Base-by-base conservation (phyloP, 2,888 invertebrate species). In the Nomada ruficornis region DNA sequence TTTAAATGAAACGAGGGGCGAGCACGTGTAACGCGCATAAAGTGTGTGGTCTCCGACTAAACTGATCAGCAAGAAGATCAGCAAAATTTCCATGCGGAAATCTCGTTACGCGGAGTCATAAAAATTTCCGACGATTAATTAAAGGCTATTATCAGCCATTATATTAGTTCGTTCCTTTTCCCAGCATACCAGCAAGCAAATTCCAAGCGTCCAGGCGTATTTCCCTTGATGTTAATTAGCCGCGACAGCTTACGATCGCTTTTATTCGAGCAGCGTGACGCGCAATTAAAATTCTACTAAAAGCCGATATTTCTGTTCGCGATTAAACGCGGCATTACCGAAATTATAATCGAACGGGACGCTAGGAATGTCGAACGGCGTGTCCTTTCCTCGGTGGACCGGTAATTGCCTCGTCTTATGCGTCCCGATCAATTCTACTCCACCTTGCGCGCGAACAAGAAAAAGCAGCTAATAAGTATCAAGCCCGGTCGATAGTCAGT, bases 401-500 rank as follows among this genome's bases (percentile, higher is more conserved):
- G 76, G 75, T 87, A 87, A 87, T 87, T 86, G 80, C 80, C 74
- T 71, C 75, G 79, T 80, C 79, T 84, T 82, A 73, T 69, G 69
- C 77, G 64, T 70, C 57, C 71, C 57, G 64, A 18, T 63, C 76
- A 63, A 80, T 82, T 78, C 62, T 54, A 76, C 36, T 63, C 69
- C 77, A 70, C 29, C 59, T 29, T 18, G 18, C 59, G 67, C 63
- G 60, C 71, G 59, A 83, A 68, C 59, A 70, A 84, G 82, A 83
- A 88, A 78, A 86, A 88, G 59, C 74, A 77, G 60, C 80, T 82
- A 67, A 81, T 82, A 84, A 86, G 86, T 82, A 83, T 87, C 73
- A 52, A 76, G 52, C 47, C 62, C 63, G 59, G 71, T 69, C 82
- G 75, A 77, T 84, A 77, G 82, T 74, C 59, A 54, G 64, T 60